These are phyloP conservation scores for Andrena minutula DNA, from an alignment of 2,888 invertebrate species.

Conservation along the genomic window DNA sequence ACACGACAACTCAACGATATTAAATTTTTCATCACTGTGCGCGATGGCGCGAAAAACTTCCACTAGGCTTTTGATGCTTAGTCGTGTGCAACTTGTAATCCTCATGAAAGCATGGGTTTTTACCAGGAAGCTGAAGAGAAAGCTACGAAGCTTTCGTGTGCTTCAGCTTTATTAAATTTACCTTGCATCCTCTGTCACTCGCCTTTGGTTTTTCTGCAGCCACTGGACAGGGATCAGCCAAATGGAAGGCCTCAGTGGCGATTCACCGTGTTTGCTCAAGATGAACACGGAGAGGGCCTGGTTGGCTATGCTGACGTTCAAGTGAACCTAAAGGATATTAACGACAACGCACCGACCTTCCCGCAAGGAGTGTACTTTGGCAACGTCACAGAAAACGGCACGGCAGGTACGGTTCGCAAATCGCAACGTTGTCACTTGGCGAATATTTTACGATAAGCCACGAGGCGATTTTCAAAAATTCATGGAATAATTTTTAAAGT, in stretches of 20 bases:
- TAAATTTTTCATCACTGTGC: not conserved
- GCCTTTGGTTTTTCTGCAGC: slow-evolving; percentile 86
- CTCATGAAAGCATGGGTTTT: not conserved
- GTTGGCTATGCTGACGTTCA: slow-evolving; percentile 99
- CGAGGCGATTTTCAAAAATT: too few relatives aligned
- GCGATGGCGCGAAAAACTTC: not conserved
- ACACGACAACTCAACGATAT: not conserved
- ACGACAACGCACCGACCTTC: slow-evolving; percentile 99
- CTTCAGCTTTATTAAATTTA: slow-evolving; percentile 43
- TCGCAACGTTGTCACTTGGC: not conserved
- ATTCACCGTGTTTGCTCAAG: slow-evolving; percentile 98
- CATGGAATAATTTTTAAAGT: too few relatives aligned
- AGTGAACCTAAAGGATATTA: slow-evolving; percentile 98
- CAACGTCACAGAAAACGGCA: slow-evolving; percentile 98
- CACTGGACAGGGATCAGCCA: slow-evolving; percentile 98
- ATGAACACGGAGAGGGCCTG: slow-evolving; percentile 97
- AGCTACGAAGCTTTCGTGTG: not conserved
- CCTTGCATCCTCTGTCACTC: not conserved
- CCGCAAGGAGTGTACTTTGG: slow-evolving; percentile 97
- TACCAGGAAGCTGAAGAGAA: not conserved
- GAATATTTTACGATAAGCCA: too few relatives aligned
- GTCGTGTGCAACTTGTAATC: not conserved
- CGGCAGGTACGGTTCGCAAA: slow-evolving; percentile 88
- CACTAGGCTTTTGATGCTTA: not conserved
- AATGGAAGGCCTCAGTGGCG: slow-evolving; percentile 98